These are phyloP conservation scores for Stictocephala bisonia DNA, from an alignment of 2,888 invertebrate species.

Conservation along the genomic window DNA sequence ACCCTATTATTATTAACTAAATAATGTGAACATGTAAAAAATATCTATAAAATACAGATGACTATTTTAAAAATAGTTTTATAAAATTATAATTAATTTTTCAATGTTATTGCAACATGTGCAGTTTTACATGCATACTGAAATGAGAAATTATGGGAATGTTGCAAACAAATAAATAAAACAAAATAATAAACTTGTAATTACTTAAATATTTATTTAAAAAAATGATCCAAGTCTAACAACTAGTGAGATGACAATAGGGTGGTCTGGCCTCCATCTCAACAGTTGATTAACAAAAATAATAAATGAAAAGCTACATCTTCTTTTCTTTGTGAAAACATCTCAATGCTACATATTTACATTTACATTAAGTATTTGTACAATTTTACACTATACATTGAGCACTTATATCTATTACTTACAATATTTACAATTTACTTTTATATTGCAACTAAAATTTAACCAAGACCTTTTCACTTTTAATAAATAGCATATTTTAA, in stretches of 20 bases:
- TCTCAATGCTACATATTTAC: slow-evolving; percentile 12
- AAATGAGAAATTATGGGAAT: no score
- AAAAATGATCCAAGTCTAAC: slow-evolving; percentile 46
- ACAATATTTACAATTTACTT: slow-evolving; percentile 27
- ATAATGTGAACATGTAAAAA: no score
- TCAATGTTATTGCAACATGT: no score
- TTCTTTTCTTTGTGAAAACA: slow-evolving; percentile 30
- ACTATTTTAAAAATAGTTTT: no score
- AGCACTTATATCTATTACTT: slow-evolving; percentile 32
- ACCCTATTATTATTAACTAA: no score
- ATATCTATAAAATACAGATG: no score
- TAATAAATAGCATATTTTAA: no score
- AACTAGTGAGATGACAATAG: slow-evolving; percentile 34
- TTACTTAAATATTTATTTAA: slow-evolving; percentile 49
- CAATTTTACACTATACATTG: slow-evolving; percentile 41
- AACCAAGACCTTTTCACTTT: no score
- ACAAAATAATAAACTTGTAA: slow-evolving; percentile 45
- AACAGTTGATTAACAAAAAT: slow-evolving; percentile 20
- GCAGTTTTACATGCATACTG: no score
- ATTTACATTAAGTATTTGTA: slow-evolving; percentile 21
- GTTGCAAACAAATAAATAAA: no score
- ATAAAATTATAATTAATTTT: no score
- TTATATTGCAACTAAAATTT: no score
- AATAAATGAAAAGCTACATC: slow-evolving; percentile 38
- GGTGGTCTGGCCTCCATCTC: slow-evolving; percentile 10